These are phyloP conservation scores for Achroia grisella DNA, from an alignment of 1,140 invertebrate genomes.

Conservation along the genomic window DNA sequence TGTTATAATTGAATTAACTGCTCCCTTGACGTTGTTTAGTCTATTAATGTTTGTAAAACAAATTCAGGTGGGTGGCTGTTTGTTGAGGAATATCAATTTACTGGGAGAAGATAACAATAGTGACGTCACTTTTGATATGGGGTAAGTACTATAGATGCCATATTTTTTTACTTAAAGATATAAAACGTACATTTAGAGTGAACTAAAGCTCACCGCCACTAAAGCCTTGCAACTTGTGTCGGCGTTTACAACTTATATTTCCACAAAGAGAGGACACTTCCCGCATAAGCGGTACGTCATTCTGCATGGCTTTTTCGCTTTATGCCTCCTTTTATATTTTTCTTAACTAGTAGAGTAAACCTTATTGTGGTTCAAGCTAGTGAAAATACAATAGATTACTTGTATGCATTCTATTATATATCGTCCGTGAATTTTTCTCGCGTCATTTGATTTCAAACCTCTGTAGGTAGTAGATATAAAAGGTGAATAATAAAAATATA, in stretches of 20 bases:
- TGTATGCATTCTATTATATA: too few species aligned
- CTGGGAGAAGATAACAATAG: neutral
- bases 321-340: neutral
- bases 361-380: neutral
- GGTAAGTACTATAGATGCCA: neutral
- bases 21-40: too few species aligned
- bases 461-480: too few species aligned
- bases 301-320: slow-evolving; percentile 4
- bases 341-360: neutral
- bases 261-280: slow-evolving; percentile 21
- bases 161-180: slow-evolving; percentile 7
- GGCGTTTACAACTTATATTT: slow-evolving; percentile 17
- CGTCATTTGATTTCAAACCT: too few species aligned
- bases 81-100: too few species aligned
- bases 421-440: too few species aligned
- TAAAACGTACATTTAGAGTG: slow-evolving; percentile 8
- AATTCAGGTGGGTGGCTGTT: too few species aligned
- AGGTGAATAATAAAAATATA: too few species aligned
- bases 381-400: neutral
- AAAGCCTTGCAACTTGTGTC: slow-evolving; percentile 13
- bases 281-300: slow-evolving; percentile 8
- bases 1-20: too few species aligned
- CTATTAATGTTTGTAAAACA: too few species aligned
- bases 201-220: slow-evolving; percentile 5
- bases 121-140: slow-evolving; percentile 6